Percentiles rank a stretch among this genome's conserved stretches.
Conservation (phyloP, 2,888 invertebrate species). For the Timema cristinae region DNA sequence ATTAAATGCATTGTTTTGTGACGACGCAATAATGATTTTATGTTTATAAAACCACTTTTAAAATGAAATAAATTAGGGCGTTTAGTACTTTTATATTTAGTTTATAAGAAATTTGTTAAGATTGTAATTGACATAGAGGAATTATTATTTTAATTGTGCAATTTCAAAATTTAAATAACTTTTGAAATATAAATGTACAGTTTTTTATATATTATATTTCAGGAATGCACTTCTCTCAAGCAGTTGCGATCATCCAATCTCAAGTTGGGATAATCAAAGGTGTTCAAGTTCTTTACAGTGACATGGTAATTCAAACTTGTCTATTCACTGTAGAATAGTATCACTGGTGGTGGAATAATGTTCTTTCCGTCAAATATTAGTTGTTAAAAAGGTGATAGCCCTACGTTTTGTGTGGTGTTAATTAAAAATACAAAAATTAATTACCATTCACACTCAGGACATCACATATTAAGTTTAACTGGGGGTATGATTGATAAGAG, state of each 20-base stretch:
- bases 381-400: too few species aligned
- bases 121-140: too few species aligned
- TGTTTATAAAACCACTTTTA: neutral
- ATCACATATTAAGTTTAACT: too few species aligned
- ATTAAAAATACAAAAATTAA: too few species aligned
- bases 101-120: too few species aligned
- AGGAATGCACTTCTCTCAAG: constrained; percentile 99
- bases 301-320: constrained; percentile 60
- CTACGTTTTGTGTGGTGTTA: too few species aligned
- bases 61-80: neutral
- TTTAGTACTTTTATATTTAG: too few species aligned
- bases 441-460: too few species aligned
- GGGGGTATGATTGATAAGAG: too few species aligned
- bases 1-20: neutral
- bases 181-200: neutral
- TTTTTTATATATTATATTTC: constrained; percentile 43
- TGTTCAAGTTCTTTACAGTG: constrained; percentile 95
- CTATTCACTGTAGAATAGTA: too few species aligned
- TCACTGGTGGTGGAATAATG: too few species aligned
- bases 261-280: constrained; percentile 94
- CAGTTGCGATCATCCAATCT: constrained; percentile 92
- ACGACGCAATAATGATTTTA: neutral
- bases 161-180: neutral
- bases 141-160: neutral
- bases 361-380: too few species aligned